Conservation (phyloP, 2,113 vertebrate species). For the Python bivittatus region DNA sequence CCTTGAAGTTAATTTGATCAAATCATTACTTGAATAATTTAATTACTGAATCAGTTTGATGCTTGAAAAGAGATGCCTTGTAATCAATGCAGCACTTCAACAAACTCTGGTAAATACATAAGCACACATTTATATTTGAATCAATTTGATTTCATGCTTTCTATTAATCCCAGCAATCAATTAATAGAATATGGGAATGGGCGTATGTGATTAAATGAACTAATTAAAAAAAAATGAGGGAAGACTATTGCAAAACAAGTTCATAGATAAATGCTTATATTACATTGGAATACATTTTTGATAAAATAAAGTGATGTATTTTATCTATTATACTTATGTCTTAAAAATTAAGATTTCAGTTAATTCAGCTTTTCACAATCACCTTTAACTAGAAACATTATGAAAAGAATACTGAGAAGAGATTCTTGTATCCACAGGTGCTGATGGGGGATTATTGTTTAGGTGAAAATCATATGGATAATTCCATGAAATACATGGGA, state of each 20-base stretch:
- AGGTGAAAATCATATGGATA: slow-evolving; percentile 68
- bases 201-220: background rate
- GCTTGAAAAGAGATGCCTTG: too few relatives aligned
- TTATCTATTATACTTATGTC: background rate
- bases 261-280: background rate
- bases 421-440: slow-evolving; percentile 72
- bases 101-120: too few relatives aligned
- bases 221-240: background rate
- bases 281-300: background rate
- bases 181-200: background rate
- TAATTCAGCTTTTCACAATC: background rate
- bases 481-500: slow-evolving; percentile 80
- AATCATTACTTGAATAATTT: background rate
- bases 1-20: background rate
- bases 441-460: slow-evolving; percentile 83
- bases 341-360: background rate
- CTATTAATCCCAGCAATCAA: background rate
- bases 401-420: rapidly evolving
- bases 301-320: background rate
- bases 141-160: background rate
- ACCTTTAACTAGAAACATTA: rapidly evolving
- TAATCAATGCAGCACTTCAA: too few relatives aligned
- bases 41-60: too few relatives aligned
- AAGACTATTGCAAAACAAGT: background rate
- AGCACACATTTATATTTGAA: too few relatives aligned